Evolutionary conservation across 2,113 vertebrate species (phyloP).

Genomic region (Gnathonemus longibarbis): DNA sequence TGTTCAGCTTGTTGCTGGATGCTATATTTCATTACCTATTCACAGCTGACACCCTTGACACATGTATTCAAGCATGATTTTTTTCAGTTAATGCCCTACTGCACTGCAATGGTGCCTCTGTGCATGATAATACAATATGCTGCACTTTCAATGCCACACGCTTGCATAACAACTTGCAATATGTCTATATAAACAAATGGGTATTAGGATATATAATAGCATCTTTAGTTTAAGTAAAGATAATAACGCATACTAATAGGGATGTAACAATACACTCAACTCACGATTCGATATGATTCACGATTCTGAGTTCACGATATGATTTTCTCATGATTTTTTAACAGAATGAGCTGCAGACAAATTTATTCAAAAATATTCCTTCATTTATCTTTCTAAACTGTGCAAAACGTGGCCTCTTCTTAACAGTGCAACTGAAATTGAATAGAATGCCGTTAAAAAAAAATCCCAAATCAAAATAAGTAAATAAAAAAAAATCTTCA

Average conservation of each 20-base stretch:
- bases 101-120: background rate
- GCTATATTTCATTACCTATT: background rate
- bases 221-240: background rate
- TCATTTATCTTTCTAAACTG: no score
- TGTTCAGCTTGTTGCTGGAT: background rate
- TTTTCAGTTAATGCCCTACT: slow-evolving; percentile 4
- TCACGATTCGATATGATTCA: no score
- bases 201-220: background rate
- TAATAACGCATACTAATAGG: background rate
- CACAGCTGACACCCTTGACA: background rate
- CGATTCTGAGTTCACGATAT: no score
- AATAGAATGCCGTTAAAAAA: no score
- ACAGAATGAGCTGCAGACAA: no score
- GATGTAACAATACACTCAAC: no score
- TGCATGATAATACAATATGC: background rate
- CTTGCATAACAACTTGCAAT: background rate
- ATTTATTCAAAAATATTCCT: no score
- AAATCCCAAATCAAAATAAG: no score
- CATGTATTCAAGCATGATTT: background rate
- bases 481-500: no score
- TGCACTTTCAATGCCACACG: background rate
- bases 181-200: background rate
- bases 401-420: no score
- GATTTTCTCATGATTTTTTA: no score
- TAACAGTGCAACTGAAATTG: no score